Conservation (phyloP, 2,888 invertebrate species). For the Nesidiocoris tenuis region DNA sequence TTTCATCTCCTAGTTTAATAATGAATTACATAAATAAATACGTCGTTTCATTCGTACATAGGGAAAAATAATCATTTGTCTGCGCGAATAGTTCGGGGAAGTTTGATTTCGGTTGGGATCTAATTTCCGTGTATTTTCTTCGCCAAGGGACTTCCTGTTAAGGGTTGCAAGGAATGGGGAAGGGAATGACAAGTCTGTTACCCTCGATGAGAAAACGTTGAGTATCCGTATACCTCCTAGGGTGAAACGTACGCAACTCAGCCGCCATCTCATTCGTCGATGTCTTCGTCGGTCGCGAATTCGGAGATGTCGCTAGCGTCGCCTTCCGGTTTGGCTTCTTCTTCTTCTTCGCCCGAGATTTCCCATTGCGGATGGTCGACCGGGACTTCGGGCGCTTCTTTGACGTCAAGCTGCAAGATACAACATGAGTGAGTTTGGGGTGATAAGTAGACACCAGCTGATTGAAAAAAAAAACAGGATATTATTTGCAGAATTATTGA, state of each 20-base stretch:
- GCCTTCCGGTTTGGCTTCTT: slow-evolving; percentile 64
- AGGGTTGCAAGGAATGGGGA: neutral
- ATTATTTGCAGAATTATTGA: too few species aligned
- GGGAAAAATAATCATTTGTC: neutral
- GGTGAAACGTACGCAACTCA: too few species aligned
- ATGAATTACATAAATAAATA: too few species aligned
- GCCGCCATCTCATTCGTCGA: slow-evolving; percentile 58
- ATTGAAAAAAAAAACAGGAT: too few species aligned
- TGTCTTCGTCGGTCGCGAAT: slow-evolving; percentile 68
- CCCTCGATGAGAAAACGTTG: neutral
- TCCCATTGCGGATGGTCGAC: slow-evolving; percentile 98
- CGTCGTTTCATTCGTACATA: neutral
- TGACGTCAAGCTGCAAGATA: slow-evolving; percentile 77
- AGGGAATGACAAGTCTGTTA: neutral
- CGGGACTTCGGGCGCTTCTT: slow-evolving; percentile 89
- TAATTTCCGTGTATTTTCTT: too few species aligned
- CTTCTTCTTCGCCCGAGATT: slow-evolving; percentile 88
- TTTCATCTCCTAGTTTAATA: too few species aligned
- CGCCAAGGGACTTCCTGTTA: too few species aligned
- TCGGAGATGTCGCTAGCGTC: slow-evolving; percentile 66
- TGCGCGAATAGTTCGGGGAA: neutral
- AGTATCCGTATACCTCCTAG: too few species aligned
- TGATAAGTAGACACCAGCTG: too few species aligned
- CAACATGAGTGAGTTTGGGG: too few species aligned
- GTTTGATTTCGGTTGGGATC: neutral